phyloP scores from a whole-genome alignment of 2,113 vertebrate species.

The Gymnorhina tibicen region DNA sequence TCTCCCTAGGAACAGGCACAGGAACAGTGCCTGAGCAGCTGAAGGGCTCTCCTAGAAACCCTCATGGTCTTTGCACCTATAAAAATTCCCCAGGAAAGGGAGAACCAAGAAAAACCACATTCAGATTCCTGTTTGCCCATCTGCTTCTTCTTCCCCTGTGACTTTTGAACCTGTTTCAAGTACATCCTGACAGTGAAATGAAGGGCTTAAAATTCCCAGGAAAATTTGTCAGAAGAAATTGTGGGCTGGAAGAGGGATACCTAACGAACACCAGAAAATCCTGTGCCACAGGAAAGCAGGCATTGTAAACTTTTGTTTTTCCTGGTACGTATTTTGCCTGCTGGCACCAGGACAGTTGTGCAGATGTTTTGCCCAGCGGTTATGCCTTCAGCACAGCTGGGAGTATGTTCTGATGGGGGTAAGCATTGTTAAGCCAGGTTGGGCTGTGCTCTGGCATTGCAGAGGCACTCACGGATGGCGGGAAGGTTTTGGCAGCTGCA shows the following conservation, averaged over 20 bases:
- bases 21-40: neutral
- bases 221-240: neutral
- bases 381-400: neutral
- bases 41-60: neutral
- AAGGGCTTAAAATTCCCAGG: neutral
- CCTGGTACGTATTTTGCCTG: neutral
- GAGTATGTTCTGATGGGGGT: neutral
- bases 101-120: neutral
- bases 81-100: neutral
- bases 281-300: neutral
- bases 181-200: neutral
- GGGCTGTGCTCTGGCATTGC: neutral
- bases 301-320: neutral
- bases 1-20: accelerated
- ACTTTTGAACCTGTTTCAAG: neutral
- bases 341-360: neutral
- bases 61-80: neutral
- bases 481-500: neutral
- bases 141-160: neutral
- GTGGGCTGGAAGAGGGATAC: neutral
- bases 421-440: neutral
- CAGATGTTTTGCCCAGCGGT: neutral
- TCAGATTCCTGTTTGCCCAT: neutral
- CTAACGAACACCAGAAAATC: neutral
- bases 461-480: neutral